Conservation (phyloP, 2,888 invertebrate genomes). For the Osedax frankpressi region DNA sequence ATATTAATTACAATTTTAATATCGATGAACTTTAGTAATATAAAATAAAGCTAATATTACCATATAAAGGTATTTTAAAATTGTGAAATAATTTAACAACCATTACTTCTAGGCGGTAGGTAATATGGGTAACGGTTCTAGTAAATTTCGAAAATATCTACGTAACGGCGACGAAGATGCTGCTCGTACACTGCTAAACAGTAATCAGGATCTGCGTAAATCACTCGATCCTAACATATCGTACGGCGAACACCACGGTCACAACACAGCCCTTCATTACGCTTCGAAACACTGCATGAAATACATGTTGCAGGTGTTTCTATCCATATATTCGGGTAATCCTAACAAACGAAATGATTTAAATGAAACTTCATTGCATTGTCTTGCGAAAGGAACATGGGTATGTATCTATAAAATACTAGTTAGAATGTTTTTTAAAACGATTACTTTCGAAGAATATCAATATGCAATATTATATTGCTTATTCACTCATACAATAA, state of each 20-base stretch:
- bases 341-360: constrained; percentile 57
- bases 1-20: too few relatives aligned
- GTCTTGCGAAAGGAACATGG: constrained; percentile 47
- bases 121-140: constrained; percentile 57
- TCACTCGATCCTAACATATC: constrained; percentile 58
- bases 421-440: too few relatives aligned
- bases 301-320: constrained; percentile 54
- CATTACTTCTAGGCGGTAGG: too few relatives aligned
- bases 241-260: constrained; percentile 56
- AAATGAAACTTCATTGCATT: constrained; percentile 56
- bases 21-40: too few relatives aligned
- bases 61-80: too few relatives aligned
- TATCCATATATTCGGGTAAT: constrained; percentile 56
- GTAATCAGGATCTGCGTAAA: constrained; percentile 54
- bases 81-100: too few relatives aligned
- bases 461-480: too few relatives aligned
- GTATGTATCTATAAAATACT: too few relatives aligned
- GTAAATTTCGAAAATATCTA: constrained; percentile 59
- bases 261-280: constrained; percentile 59
- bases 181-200: constrained; percentile 57
- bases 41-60: too few relatives aligned
- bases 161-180: constrained; percentile 61
- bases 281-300: constrained; percentile 58
- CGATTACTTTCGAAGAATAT: too few relatives aligned
- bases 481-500: too few relatives aligned